Base-by-base conservation (phyloP, 2,113 vertebrate genomes). In the Hypocryptadius cinnamomeus region DNA sequence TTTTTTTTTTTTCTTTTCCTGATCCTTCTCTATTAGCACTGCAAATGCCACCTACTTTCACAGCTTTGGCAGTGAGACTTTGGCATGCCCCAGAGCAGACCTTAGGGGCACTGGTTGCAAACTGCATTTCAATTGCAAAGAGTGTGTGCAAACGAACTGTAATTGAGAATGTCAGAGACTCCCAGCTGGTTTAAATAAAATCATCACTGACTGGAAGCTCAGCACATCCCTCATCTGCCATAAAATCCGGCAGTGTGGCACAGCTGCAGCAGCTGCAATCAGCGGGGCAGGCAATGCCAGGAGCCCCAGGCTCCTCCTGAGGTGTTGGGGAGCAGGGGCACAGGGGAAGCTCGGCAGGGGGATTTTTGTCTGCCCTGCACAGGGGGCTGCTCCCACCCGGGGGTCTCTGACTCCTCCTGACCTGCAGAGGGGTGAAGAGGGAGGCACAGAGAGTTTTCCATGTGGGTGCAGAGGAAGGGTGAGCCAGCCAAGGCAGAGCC, bases 101-200 rank as follows among this genome's bases (percentile, higher is more conserved):
- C 61, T 50, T 12, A 25, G 86, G 63, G 35, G 73, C 42, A 2
- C 47, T 15, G 28, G 33, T 4, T 47, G 89, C 85, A 93, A 85
- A 82, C 54, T 56, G 87, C 81, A 60, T 89, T 86, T 82, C 94
- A 77, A 68, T 85, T 85, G 89, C 85, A 83, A 59, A 93, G 66
- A 44, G 25, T 19, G 51, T 66, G 76, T 87, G 94, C 95, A 92
- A 91, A 94, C 79, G 80, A 64, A 30, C 56, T 8, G 51, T 66
- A 82, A 95, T 40, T 72, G 87, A 89, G 91, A 96, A 96, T 93
- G 92, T 92, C 94, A 95, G 87, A 69, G 63, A 39, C 39, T 39
- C 39, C 39, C 39, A 39, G 39, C 39, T 39, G 39, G 39, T 39
- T 10, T 39, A 39, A 39, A 39, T 39, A 11, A 11, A 39, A 39